Evolutionary conservation across 1,140 invertebrate species (phyloP).

Genomic region (Physella acuta): DNA sequence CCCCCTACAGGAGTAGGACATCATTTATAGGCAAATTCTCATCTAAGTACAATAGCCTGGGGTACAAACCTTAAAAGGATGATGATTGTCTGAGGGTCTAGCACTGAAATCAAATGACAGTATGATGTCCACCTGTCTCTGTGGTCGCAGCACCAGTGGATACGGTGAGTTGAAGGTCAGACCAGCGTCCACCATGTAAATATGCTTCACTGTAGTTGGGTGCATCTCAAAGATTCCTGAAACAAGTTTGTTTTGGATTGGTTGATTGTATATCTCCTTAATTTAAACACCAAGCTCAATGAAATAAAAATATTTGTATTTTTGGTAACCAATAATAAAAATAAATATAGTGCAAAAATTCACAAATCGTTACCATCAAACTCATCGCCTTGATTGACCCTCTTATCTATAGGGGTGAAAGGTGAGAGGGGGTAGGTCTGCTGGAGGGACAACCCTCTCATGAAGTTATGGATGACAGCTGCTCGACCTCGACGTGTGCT

Average conservation of each 20-base stretch:
- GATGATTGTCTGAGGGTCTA: constrained; percentile 55
- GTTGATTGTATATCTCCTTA: too few species aligned
- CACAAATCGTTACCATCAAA: constrained; percentile 58
- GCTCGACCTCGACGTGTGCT: constrained; percentile 61
- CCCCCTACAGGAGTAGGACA: too few species aligned
- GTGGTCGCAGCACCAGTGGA: constrained; percentile 61
- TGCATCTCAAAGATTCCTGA: constrained; percentile 53
- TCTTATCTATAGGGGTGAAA: constrained; percentile 41
- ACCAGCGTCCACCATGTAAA: constrained; percentile 64
- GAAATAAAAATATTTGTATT: too few species aligned
- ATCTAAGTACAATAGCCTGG: too few species aligned
- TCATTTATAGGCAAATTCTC: too few species aligned
- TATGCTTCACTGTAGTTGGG: constrained; percentile 59
- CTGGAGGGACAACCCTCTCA: constrained; percentile 60
- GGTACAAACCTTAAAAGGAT: constrained; percentile 60
- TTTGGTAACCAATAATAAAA: too few species aligned
- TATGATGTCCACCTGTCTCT: constrained; percentile 61
- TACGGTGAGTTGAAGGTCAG: constrained; percentile 64
- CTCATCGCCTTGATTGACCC: constrained; percentile 38
- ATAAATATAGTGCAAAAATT: too few species aligned
- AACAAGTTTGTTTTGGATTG: too few species aligned
- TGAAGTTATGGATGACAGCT: constrained; percentile 62
- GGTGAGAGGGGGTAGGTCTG: constrained; percentile 60
- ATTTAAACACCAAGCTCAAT: too few species aligned
- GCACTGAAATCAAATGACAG: constrained; percentile 64